Percentiles rank a stretch among this genome's conserved stretches.
These are phyloP conservation scores for Aphrophora alni DNA, from an alignment of 2,888 invertebrate species.

Conservation along the genomic window DNA sequence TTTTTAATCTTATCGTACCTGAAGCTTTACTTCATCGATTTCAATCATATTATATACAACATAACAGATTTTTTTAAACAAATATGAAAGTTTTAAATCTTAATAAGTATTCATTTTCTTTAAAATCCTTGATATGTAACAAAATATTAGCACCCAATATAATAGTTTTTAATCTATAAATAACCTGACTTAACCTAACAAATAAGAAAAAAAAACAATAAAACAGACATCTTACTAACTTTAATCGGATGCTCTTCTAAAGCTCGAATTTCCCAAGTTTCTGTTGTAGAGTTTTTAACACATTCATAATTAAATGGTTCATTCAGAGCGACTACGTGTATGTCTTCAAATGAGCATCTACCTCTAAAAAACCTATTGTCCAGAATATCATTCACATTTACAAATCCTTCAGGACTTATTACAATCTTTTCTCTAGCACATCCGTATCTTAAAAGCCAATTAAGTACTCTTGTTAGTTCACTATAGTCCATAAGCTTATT, in stretches of 20 bases:
- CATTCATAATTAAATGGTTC: conserved; percentile 28
- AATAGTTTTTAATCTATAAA: no score
- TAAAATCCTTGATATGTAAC: no score
- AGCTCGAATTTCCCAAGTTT: conserved; percentile 15
- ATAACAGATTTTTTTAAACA: no score
- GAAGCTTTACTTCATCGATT: no score
- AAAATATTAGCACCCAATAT: no score
- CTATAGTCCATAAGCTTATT: conserved; percentile 28
- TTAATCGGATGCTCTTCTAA: conserved; percentile 31
- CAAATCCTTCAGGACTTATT: conserved; percentile 23
- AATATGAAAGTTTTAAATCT: no score
- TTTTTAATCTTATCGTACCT: no score
- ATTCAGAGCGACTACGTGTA: conserved; percentile 19
- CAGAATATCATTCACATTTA: conserved; percentile 17
- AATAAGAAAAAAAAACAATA: neutral
- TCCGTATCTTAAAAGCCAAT: conserved; percentile 27
- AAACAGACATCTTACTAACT: neutral
- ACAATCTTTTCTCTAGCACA: conserved; percentile 23
- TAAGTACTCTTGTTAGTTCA: conserved; percentile 16
- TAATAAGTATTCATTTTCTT: no score
- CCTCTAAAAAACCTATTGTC: conserved; percentile 20
- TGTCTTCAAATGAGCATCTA: conserved; percentile 25
- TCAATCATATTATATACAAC: no score
- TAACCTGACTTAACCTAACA: no score
- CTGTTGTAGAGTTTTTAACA: neutral